A percentile compares a stretch with the other conserved stretches of the same genome.
Conservation (phyloP, 2,797 vertebrate species). For the Uromys caudimaculatus region DNA sequence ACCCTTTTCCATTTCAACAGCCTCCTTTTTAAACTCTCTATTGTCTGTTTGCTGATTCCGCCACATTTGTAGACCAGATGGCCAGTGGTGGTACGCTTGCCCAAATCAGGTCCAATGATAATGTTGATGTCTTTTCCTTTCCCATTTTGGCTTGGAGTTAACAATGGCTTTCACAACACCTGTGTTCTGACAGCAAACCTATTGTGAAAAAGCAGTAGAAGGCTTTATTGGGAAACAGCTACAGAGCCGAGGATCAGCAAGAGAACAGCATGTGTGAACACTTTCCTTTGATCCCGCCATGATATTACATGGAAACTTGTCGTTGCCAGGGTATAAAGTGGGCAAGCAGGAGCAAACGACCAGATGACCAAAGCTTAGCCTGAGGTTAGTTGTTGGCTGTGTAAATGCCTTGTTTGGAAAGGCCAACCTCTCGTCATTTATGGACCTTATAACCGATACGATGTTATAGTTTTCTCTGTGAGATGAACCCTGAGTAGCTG, state of each 20-base stretch:
- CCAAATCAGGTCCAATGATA: too few species aligned
- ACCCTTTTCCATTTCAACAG: neutral
- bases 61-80: neutral
- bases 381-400: neutral
- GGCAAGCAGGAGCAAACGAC: neutral
- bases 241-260: neutral
- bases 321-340: too few species aligned
- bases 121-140: neutral
- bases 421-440: neutral
- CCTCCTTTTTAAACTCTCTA: neutral
- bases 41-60: neutral
- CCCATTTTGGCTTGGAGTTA: neutral
- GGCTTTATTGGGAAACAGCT: neutral
- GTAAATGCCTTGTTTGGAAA: conserved; percentile 1
- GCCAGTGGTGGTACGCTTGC: neutral
- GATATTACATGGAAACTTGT: neutral
- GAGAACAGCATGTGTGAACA: neutral
- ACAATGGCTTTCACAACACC: neutral
- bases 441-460: neutral
- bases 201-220: too few species aligned
- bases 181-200: neutral
- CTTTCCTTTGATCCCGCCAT: neutral
- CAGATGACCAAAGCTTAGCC: neutral
- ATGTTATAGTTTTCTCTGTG: neutral
- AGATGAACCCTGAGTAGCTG: neutral